Evolutionary conservation across 2,797 vertebrate genomes (phyloP).

Genomic region (Otolemur crassicaudatus): DNA sequence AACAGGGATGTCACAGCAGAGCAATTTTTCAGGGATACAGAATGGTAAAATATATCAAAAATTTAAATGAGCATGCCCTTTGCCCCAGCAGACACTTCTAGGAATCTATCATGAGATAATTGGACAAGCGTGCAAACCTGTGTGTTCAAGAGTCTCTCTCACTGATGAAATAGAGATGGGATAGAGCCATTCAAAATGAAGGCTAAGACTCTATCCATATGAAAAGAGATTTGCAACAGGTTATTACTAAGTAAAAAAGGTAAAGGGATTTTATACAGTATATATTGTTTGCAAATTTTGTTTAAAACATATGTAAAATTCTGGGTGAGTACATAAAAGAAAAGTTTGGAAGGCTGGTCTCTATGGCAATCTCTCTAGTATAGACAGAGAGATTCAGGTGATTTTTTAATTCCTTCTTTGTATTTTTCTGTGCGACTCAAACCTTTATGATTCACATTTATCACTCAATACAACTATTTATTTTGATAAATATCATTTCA

Average conservation of each 20-base stretch:
- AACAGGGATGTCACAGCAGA: not conserved
- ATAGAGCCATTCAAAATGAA: not conserved
- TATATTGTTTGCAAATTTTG: not conserved
- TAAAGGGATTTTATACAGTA: not conserved
- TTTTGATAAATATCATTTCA: conserved; percentile 7
- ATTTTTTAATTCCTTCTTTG: not conserved
- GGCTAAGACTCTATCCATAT: not conserved
- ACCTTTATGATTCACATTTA: not conserved
- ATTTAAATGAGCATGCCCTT: conserved; percentile 42
- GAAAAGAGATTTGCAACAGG: not conserved
- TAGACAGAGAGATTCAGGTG: not conserved
- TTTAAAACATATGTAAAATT: not conserved
- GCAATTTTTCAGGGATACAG: not conserved
- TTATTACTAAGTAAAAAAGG: not conserved
- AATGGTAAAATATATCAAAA: not conserved
- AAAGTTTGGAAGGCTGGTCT: not conserved
- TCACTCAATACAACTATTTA: not conserved
- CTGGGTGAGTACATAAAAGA: not conserved
- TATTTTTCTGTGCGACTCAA: not conserved
- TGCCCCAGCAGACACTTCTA: not conserved
- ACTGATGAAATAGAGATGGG: not conserved
- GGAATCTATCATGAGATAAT: conserved; percentile 27
- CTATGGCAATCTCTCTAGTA: not conserved
- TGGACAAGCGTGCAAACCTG: not conserved
- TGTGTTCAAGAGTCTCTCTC: not conserved